Evolutionary conservation across 2,797 vertebrate genomes (phyloP), one percentile per base, ranked within the genome.

Genomic region (Pempheris klunzingeri): DNA sequence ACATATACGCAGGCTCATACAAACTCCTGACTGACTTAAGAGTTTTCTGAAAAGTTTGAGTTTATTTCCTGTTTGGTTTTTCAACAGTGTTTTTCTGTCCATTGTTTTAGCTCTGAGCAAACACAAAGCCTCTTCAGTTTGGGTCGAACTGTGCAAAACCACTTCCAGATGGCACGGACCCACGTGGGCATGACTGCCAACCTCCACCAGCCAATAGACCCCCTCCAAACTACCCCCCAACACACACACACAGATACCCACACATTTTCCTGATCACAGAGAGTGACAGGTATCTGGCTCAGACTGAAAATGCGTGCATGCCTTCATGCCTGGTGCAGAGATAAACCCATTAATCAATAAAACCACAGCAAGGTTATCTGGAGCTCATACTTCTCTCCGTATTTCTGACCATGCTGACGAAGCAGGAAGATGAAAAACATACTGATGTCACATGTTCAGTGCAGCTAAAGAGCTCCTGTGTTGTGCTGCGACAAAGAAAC

Each of bases 151-250:
- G n/a, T 69, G 61, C 65, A 71, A 80, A 89, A 90, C 64, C 73
- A 79, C 65, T 82, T 91, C 90, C 90, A 89, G 82, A 89, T 90
- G 88, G 87, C 87, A 86, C 63, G 9, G 68, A 60, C 66, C 82
- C 84, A 90, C 54, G 75, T 65, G 87, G 90, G 89, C 89, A 86
- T 36, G 24, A 64, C 72, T 82, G 84, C 85, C 88, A 92, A 62
- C 77, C 66, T 52, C 66, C 71, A 58, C 11, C 72, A 72, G 63
- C 80, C 77, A 76, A 22, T 17, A 46, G n/a, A 20, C 20, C 22
- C 9, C 9, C 41, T 24, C 17, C 34, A 22, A 20, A 7, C 10
- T 7, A 14, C 50, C 36, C 30, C 54, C 44, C 18, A 44, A 60
- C 24, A 43, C 55, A 64, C 47, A 65, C 39, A 72, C 28, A 54